Evolutionary conservation across 2,888 invertebrate species (phyloP), one percentile per base, ranked within the genome.

Genomic region (Xylocampa areola): DNA sequence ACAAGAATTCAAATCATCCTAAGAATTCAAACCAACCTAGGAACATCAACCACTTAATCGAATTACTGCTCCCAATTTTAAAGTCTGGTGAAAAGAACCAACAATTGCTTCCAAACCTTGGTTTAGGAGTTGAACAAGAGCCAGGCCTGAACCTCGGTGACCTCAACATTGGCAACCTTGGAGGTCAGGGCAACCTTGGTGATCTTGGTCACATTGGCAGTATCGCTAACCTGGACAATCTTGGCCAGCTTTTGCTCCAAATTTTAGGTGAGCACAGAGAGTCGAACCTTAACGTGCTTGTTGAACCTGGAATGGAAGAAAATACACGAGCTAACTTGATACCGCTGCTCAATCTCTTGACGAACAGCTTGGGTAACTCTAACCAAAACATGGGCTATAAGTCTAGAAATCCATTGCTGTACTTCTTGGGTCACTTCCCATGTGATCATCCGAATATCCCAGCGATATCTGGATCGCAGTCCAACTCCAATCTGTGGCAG

Each of bases 351-450:
- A 60, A 61, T 5, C 54, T 69, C 10, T 51, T 69, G 23, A 17
- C 37, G 1, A 61, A 47, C n/a, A 65, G 60, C 19, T n/a, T 41
- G 1, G 65, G 32, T 16, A 36, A 16, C n/a, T 36, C 48, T 2
- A 53, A 60, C 16, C 35, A 49, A 8, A 32, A 11, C 2, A 37
- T 41, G 48, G 50, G 37, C 19, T 68, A 68, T 8, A 48, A 52
- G 11, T 50, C 40, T 2, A 48, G 36, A 7, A 70, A 68, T n/a
- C 68, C 68, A 7, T 25, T 68, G 16, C 19, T 68, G 0, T 65
- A 68, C 21, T 65, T 68, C 53, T 29, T 68, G 14, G 68, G 70
- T 0, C 70, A 70, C 13, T 70, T 65, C 48, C 68, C 68, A 27
- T 68, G 70, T 17, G 68, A 68, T 13, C 64, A 64, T 23, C 45